Conservation (phyloP, 2,888 invertebrate species). For the Stratiomys singularior region DNA sequence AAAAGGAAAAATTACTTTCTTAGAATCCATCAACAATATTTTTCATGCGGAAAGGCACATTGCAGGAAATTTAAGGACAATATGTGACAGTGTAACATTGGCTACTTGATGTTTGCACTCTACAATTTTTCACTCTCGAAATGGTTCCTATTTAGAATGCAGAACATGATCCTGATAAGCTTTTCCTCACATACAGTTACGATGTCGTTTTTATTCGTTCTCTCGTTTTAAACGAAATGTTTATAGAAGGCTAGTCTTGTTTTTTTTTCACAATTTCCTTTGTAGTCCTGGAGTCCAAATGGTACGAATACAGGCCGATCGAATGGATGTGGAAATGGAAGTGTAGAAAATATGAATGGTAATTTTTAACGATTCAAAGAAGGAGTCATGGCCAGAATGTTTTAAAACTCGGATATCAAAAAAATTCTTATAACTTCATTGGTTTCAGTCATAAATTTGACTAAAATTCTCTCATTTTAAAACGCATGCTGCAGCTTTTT, state of each 20-base stretch:
- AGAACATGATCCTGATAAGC: constrained; percentile 42
- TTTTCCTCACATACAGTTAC: constrained; percentile 38
- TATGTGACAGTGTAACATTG: not conserved
- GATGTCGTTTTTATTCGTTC: not conserved
- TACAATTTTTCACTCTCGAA: constrained; percentile 25
- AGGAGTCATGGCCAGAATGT: no score
- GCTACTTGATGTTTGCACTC: not conserved
- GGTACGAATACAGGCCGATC: no score
- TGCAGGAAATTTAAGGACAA: constrained; percentile 14
- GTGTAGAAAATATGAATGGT: no score
- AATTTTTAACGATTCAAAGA: no score
- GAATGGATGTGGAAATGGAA: no score
- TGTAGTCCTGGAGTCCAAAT: no score
- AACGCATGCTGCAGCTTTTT: no score
- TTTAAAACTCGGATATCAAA: no score
- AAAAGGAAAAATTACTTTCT: no score
- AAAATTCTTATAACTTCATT: no score
- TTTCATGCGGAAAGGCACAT: constrained; percentile 17
- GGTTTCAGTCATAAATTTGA: no score
- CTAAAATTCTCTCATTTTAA: no score
- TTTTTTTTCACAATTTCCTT: not conserved
- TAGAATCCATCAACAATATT: constrained; percentile 3
- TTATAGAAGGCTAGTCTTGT: not conserved
- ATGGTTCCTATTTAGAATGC: constrained; percentile 24
- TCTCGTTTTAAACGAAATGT: not conserved